Conservation (phyloP, 2,113 vertebrate species). For the Pelecanoides urinatrix region DNA sequence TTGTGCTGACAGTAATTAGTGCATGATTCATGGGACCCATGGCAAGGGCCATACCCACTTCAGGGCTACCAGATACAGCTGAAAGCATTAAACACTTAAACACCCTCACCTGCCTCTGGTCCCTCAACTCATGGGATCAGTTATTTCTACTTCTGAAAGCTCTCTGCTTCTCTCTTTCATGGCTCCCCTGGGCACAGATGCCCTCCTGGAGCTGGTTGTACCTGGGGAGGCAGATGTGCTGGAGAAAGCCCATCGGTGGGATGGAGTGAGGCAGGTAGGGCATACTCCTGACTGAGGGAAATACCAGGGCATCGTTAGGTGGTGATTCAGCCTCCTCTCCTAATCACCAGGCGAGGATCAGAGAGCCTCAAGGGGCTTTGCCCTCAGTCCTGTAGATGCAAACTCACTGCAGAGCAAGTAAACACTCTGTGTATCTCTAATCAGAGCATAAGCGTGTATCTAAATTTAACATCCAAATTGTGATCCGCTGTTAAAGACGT, state of each 20-base stretch:
- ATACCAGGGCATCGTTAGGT: constrained; percentile 48
- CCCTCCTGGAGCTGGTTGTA: not conserved
- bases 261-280: not conserved
- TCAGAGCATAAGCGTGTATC: not conserved
- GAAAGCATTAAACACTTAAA: not conserved
- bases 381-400: constrained; percentile 39
- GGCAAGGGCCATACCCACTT: not conserved
- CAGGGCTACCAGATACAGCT: not conserved
- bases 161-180: not conserved
- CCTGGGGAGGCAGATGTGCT: not conserved
- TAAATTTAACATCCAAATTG: constrained; percentile 66
- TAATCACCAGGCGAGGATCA: not conserved
- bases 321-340: constrained; percentile 48
- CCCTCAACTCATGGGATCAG: no score
- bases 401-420: not conserved
- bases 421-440: constrained; percentile 25
- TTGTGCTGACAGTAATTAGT: not conserved
- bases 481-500: constrained; percentile 22
- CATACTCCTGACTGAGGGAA: not conserved
- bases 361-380: constrained; percentile 41
- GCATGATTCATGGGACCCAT: accelerated
- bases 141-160: not conserved
- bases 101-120: not conserved
- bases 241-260: not conserved
- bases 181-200: not conserved